Evolutionary conservation across 2,888 invertebrate species (phyloP).

Genomic region (Trissonchulus latispiculum): DNA sequence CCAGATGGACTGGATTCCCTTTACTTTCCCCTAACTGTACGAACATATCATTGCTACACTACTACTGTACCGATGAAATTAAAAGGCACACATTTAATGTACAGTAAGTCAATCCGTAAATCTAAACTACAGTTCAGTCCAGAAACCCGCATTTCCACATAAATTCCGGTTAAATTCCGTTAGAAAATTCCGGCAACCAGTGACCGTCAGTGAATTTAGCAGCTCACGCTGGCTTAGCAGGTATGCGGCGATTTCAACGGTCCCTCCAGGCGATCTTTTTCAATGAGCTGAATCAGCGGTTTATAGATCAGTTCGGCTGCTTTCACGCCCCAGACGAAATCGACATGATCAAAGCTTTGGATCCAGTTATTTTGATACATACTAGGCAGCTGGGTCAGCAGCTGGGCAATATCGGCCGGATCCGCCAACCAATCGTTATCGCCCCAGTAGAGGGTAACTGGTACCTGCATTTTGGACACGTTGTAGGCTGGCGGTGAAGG

Average conservation of each 20-base stretch:
- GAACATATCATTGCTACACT: no score
- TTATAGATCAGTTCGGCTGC: slow-evolving; percentile 37
- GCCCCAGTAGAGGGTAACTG: slow-evolving; percentile 57
- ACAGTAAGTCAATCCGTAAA: no score
- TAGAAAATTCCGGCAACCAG: no score
- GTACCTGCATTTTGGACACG: slow-evolving; percentile 35
- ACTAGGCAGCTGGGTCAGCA: neutral
- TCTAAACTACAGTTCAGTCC: no score
- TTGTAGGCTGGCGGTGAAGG: slow-evolving; percentile 43
- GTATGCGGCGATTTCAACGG: neutral
- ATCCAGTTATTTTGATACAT: slow-evolving; percentile 24
- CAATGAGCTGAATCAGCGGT: slow-evolving; percentile 30
- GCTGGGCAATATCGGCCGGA: slow-evolving; percentile 37
- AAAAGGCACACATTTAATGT: no score
- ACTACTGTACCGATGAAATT: no score
- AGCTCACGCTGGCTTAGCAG: no score
- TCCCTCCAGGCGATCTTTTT: neutral
- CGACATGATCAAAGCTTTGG: slow-evolving; percentile 36
- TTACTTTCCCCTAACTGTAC: no score
- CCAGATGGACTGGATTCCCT: no score
- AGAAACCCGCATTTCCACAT: no score
- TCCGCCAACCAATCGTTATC: slow-evolving; percentile 65
- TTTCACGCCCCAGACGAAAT: slow-evolving; percentile 42
- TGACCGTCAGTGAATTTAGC: no score
- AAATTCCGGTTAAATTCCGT: no score